phyloP scores from a whole-genome alignment of 2,113 vertebrate species.

The Vidua chalybeata region DNA sequence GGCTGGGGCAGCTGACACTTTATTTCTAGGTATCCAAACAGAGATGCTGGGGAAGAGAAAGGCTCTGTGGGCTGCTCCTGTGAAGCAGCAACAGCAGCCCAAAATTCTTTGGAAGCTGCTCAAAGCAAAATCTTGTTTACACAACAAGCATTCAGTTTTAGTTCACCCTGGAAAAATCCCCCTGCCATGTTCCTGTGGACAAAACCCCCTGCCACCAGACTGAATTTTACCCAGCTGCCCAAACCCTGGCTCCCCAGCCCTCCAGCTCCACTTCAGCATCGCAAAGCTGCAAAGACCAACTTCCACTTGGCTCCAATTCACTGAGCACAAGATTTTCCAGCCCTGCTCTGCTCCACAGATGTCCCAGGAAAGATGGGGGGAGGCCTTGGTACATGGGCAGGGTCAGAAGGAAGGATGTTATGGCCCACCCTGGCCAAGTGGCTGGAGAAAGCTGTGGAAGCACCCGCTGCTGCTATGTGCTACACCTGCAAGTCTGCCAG shows the following conservation, averaged over 20 bases:
- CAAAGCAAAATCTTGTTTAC: background rate
- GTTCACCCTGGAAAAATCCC: background rate
- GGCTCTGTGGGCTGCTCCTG: background rate
- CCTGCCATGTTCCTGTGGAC: accelerated
- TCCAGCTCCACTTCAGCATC: background rate
- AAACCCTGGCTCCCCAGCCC: background rate
- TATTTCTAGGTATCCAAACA: background rate
- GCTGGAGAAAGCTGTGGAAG: background rate
- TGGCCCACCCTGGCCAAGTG: background rate
- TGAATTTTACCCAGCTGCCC: background rate
- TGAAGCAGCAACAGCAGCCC: background rate
- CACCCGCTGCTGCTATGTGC: background rate
- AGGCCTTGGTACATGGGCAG: background rate
- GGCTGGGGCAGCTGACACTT: background rate
- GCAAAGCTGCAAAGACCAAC: background rate
- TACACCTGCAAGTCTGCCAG: background rate
- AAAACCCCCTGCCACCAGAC: background rate
- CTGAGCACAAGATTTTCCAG: background rate
- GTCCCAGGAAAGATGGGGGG: accelerated
- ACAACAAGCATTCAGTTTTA: background rate
- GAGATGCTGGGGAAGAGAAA: background rate
- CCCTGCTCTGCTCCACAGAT: background rate
- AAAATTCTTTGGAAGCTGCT: background rate
- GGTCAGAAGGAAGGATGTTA: background rate
- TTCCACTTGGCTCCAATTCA: background rate